Evolutionary conservation across 2,888 invertebrate species (phyloP), one percentile per base, ranked within the genome.

Genomic region (Platerodrilus igneus): DNA sequence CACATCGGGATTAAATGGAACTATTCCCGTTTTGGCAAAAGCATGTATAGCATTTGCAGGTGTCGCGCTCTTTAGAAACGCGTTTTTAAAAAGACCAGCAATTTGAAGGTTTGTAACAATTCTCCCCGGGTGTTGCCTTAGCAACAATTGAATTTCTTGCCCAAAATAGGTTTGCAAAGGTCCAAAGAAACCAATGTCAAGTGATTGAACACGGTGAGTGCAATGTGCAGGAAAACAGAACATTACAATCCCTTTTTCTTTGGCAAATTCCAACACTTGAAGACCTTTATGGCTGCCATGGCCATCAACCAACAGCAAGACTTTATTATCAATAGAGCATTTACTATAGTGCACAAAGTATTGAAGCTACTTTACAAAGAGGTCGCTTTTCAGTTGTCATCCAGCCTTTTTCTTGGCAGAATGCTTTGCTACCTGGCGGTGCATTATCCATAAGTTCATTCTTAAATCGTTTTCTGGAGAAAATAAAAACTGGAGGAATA

Each of bases 231-330:
- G n/a, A n/a, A n/a, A n/a, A n/a, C n/a, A n/a, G n/a, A n/a, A n/a
- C n/a, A n/a, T n/a, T n/a, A n/a, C 15, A 30, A 64, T 53, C 7
- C 63, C 60, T 49, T 62, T 55, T 7, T 60, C 55, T 45, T 58
- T 58, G 21, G 60, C 60, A 42, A 50, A 50, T 32, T 58, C 47
- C 15, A 63, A 27, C 18, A 31, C 31, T 35, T 45, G 45, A 6
- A 53, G 25, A 19, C 35, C 26, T 16, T 55, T 35, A 35, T 57
- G 56, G 39, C 44, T 45, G 22, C 43, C 48, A 33, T 58, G 59
- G 4, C 55, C 53, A 41, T 57, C 61, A 2, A 53, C 34, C 15
- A 59, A 47, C 4, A 62, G 37, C n/a, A 61, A 28, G 23, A 58
- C 51, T 37, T 52, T 48, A 11, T 51, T 42, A 14, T 33, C n/a